Evolutionary conservation across 2,888 invertebrate species (phyloP).

Genomic region (Oxytorus armatus): DNA sequence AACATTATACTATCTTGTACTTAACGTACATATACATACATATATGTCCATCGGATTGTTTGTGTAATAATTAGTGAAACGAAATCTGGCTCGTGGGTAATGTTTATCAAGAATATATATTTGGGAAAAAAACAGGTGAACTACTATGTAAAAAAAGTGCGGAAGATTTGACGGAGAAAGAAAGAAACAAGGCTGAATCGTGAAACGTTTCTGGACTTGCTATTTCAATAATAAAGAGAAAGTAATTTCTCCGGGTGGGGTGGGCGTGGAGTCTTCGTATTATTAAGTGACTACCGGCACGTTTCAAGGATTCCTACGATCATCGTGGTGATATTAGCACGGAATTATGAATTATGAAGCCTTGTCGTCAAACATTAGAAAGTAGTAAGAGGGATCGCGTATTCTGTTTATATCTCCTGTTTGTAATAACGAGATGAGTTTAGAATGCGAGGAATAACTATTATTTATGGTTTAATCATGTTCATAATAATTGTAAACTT

Average conservation of each 20-base stretch:
- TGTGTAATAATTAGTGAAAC: constrained; percentile 41
- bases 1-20: background rate
- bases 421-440: constrained; percentile 32
- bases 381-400: constrained; percentile 34
- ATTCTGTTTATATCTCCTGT: constrained; percentile 21
- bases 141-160: background rate
- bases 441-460: constrained; percentile 11
- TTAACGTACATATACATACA: background rate
- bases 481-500: background rate
- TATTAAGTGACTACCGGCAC: constrained; percentile 51
- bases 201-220: constrained; percentile 44
- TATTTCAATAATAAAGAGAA: constrained; percentile 62
- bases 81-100: constrained; percentile 26
- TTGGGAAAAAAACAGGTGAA: constrained; percentile 19
- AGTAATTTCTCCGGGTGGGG: constrained; percentile 60
- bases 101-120: background rate
- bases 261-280: constrained; percentile 58
- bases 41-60: background rate
- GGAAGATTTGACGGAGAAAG: constrained; percentile 30
- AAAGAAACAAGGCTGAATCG: constrained; percentile 61
- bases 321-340: constrained; percentile 38
- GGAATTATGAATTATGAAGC: constrained; percentile 39
- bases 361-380: constrained; percentile 60
- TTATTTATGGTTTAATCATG: background rate
- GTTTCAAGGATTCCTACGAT: constrained; percentile 51